Evolutionary conservation across 2,113 vertebrate genomes (phyloP).

Genomic region (Acanthisitta chloris): DNA sequence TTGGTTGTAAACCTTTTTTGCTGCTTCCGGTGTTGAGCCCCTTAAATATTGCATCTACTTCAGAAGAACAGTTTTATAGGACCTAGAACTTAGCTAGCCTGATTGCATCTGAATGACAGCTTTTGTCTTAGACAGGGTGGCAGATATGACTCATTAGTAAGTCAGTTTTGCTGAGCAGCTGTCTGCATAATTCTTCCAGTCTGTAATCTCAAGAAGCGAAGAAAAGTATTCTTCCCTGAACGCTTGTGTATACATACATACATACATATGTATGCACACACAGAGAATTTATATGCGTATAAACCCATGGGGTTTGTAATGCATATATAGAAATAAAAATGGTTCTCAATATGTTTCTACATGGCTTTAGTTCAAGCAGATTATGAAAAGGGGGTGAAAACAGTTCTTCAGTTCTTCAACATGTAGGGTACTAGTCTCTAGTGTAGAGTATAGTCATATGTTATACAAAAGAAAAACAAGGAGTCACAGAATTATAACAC

Average conservation of each 20-base stretch:
- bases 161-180: slow-evolving; percentile 27
- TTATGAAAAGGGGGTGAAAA: background rate
- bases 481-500: background rate
- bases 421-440: background rate
- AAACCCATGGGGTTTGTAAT: background rate
- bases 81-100: background rate
- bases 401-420: background rate
- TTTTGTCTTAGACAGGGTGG: slow-evolving; percentile 24
- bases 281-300: background rate
- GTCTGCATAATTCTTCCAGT: slow-evolving; percentile 33
- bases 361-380: background rate
- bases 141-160: slow-evolving; percentile 39
- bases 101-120: slow-evolving; percentile 8
- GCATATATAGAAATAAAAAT: background rate
- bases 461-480: background rate
- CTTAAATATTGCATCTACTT: background rate
- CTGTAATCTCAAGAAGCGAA: background rate
- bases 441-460: background rate
- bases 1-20: background rate
- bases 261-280: background rate
- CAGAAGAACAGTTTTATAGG: background rate
- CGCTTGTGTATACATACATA: background rate
- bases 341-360: background rate
- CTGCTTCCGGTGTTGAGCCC: background rate
- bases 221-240: background rate